Percentiles rank a stretch among this genome's conserved stretches.
Evolutionary conservation across 53 echinoderm and acorn worm species (phyloP).

Genomic region (Actinopyga echinites): DNA sequence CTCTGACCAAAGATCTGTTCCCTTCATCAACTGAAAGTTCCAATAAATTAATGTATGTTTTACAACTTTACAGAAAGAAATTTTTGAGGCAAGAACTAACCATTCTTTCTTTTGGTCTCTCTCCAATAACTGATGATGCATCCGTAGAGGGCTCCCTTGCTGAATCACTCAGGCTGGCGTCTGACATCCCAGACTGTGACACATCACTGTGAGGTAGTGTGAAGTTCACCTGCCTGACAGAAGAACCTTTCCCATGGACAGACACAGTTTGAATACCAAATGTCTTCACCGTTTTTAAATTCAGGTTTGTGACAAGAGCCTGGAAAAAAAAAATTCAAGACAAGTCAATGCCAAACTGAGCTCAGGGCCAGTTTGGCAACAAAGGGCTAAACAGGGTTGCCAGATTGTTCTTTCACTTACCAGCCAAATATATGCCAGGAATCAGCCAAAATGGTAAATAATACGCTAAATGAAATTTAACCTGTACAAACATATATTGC

Average conservation of each 20-base stretch:
- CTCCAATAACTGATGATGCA: slow-evolving; percentile 61
- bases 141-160: slow-evolving; percentile 58
- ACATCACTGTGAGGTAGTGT: slow-evolving; percentile 42
- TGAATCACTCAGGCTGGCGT: slow-evolving; percentile 69
- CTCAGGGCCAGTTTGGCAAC: too few species aligned
- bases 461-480: too few species aligned
- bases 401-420: too few species aligned
- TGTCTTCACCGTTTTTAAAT: slow-evolving; percentile 59
- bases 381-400: too few species aligned
- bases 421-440: too few species aligned
- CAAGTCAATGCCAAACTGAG: too few species aligned
- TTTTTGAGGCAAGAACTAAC: slow-evolving; percentile 32
- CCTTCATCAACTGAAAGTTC: too few species aligned
- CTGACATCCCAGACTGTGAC: slow-evolving; percentile 64
- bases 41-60: too few species aligned
- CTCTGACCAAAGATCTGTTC: too few species aligned
- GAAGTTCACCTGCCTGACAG: slow-evolving; percentile 58
- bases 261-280: slow-evolving; percentile 86
- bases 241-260: slow-evolving; percentile 67
- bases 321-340: slow-evolving; percentile 6
- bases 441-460: too few species aligned
- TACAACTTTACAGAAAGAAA: too few species aligned
- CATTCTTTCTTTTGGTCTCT: slow-evolving; percentile 75
- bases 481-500: too few species aligned
- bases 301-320: slow-evolving; percentile 85